Base-by-base conservation (phyloP, 2,797 vertebrate species). In the Phylloscopus collybita region DNA sequence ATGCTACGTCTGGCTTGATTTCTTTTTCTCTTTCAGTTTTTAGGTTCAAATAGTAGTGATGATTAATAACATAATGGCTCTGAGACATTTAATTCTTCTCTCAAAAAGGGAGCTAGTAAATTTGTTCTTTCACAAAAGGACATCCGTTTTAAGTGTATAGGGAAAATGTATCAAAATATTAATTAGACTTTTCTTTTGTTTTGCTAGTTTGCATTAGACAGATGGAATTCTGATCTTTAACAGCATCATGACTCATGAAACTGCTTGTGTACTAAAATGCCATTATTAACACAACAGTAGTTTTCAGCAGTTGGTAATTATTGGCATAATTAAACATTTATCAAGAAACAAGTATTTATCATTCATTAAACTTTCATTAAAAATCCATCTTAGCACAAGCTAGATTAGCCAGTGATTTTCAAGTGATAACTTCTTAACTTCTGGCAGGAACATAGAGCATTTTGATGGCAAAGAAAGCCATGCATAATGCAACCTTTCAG, bases 261-360 rank as follows among this genome's bases (percentile, higher is more conserved):
- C 96, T 96, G 97, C 98, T 92, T 98, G 98, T 98, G 97, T 97
- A 98, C 98, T 97, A 96, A 98, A 97, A 98, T 97, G 98, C 97
- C 98, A 98, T 98, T 98, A 98, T 98, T 98, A 98, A 98, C 98
- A 98, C 98, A 98, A 98, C 98, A 98, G 98, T 98, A 96, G 97
- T 98, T 98, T 98, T 98, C 98, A 98, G 98, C 98, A 98, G 98
- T 98, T 98, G 98, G 98, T 98, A 98, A 98, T 98, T 98, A 98
- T 98, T 98, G 98, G 98, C 98, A 98, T 98, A 98, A 98, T 98
- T 98, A 98, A 98, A 98, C 98, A 98, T 98, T 98, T 98, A 98
- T 98, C 98, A 98, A 98, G 98, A 98, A 98, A 98, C 88, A 95
- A 98, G 98, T 98, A 98, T 98, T 98, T 98, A 98, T 98, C 98